Base-by-base conservation (phyloP, 1,140 invertebrate genomes). In the Tetragnatha versicolor region DNA sequence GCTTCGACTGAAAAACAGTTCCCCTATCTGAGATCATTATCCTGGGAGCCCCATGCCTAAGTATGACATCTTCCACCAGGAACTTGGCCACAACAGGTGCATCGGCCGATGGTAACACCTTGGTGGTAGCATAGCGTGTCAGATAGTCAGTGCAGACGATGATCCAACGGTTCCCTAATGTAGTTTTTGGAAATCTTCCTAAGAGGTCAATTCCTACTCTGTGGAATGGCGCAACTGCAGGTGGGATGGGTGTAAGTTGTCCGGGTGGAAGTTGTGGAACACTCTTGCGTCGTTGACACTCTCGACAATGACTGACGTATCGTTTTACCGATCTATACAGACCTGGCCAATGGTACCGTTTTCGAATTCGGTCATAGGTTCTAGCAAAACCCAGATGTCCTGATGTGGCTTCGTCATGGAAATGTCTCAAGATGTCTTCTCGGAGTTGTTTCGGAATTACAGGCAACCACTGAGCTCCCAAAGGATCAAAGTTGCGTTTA, bases 141-240 rank as follows among this genome's bases (percentile, higher is more conserved):
- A 49, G 22, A 22, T 69, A 55, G 39, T 69, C 42, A 5, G 42
- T 69, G 49, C 66, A 69, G 17, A 69, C 35, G n/a, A 69, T 58
- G 10, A 69, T 69, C 35, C 31, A 51, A 10, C 60, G 63, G 31
- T 47, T 49, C 49, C 25, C 42, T 12, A 10, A 6, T 5, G 6
- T 69, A 12, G 66, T 9, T 69, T 9, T 17, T 49, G 66, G 66
- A 58, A 69, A 69, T 49, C 14, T 10, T 55, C 39, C 66, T 5
- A 58, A 10, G 9, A 55, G 17, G 35, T 69, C 25, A 9, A 65
- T 65, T 10, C 49, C 66, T 12, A 69, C 25, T 69, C 29, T 9
- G 7, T 58, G 9, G 31, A 69, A 69, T 14, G 66, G 29, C 17
- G 6, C 31, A 9, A 7, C 25, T 6, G 42, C 31, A 9, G 20